phyloP scores from a whole-genome alignment of 2,797 vertebrate genomes.

The Onychomys leucogaster region DNA sequence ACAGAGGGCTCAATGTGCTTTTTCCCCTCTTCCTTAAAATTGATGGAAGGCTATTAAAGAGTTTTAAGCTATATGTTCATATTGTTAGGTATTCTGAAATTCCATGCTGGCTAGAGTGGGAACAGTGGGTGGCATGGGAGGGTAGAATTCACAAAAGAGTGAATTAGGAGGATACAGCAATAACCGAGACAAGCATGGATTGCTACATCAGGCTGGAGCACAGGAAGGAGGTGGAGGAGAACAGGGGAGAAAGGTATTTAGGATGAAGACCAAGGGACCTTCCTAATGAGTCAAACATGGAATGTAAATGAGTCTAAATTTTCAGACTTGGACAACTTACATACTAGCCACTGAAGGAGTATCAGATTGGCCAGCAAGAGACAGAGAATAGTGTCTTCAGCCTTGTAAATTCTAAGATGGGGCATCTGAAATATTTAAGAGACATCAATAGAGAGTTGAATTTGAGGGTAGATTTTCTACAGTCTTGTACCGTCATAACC shows the following conservation, averaged over 20 bases:
- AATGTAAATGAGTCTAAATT: background rate
- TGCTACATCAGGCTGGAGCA: background rate
- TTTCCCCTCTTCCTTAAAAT: background rate
- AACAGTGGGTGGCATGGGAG: background rate
- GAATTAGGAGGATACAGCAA: background rate
- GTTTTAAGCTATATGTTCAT: background rate
- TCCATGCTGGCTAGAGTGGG: background rate
- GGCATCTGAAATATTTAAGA: background rate
- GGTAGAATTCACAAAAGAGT: background rate
- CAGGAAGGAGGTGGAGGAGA: background rate
- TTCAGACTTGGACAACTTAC: background rate
- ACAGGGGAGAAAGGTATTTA: background rate
- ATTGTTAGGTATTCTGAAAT: constrained; percentile 24
- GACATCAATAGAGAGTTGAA: background rate
- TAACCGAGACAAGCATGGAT: background rate
- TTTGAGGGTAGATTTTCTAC: background rate
- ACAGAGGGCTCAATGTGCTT: background rate
- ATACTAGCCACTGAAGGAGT: background rate
- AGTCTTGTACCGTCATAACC: background rate
- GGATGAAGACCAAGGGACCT: background rate
- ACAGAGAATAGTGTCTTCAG: background rate
- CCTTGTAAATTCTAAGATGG: background rate
- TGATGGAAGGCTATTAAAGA: background rate
- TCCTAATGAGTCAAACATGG: background rate
- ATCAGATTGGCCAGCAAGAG: background rate